Percentiles rank a stretch among this genome's conserved stretches.
phyloP scores from a whole-genome alignment of 1,140 invertebrate genomes.

The Zaprionus ghesquierei region DNA sequence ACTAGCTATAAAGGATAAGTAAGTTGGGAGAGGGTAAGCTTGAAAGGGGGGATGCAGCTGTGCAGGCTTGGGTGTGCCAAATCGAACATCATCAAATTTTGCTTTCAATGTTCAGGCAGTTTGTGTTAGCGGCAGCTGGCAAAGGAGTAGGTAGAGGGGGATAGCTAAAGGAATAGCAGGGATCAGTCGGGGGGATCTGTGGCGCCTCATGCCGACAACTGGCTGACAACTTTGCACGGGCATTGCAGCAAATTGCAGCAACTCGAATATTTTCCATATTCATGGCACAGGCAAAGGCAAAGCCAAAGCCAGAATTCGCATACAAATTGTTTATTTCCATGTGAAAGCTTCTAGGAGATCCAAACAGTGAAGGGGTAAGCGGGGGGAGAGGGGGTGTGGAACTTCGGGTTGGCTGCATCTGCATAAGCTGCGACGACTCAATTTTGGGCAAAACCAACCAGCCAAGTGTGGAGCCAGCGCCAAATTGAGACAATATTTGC shows the following conservation, averaged over 20 bases:
- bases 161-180: not conserved
- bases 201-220: slow-evolving; percentile 23
- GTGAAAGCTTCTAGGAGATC: slow-evolving; percentile 39
- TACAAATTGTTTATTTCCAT: slow-evolving; percentile 79
- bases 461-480: slow-evolving; percentile 55
- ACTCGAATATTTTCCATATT: slow-evolving; percentile 24
- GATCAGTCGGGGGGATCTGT: not conserved
- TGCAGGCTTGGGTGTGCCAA: slow-evolving; percentile 39
- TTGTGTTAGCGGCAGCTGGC: slow-evolving; percentile 40
- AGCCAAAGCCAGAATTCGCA: slow-evolving; percentile 72
- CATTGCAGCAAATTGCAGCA: slow-evolving; percentile 28
- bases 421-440: slow-evolving; percentile 56
- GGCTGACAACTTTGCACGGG: slow-evolving; percentile 20
- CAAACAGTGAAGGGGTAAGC: not conserved
- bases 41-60: not conserved
- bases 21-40: not conserved
- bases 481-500: slow-evolving; percentile 80
- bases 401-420: slow-evolving; percentile 46
- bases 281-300: slow-evolving; percentile 12
- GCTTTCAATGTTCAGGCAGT: slow-evolving; percentile 62
- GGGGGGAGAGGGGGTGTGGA: not conserved
- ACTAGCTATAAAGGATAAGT: not conserved
- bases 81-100: slow-evolving; percentile 77
- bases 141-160: not conserved
- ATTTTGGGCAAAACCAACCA: slow-evolving; percentile 49